These are phyloP conservation scores for Hydropsyche tenuis DNA, from an alignment of 1,140 invertebrate genomes.

Conservation along the genomic window DNA sequence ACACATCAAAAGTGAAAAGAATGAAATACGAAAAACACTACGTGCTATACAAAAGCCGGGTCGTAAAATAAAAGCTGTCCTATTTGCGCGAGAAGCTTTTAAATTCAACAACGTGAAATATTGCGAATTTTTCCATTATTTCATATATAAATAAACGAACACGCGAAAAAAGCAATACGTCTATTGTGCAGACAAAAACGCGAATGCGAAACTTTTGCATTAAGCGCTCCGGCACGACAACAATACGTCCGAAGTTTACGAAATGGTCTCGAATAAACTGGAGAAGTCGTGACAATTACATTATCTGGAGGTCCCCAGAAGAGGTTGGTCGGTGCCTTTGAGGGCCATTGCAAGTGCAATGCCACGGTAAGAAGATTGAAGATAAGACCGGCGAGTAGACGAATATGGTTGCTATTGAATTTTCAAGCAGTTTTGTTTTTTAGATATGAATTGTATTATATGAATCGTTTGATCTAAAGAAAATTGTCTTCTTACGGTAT, in stretches of 20 bases:
- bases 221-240: conserved; percentile 6
- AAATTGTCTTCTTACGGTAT: too few species aligned
- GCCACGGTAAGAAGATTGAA: conserved; percentile 1
- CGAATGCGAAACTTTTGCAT: conserved; percentile 24
- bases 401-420: background rate
- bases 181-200: background rate
- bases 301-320: conserved; percentile 26
- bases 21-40: too few species aligned
- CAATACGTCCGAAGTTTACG: conserved; percentile 23
- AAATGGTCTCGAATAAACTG: conserved; percentile 33
- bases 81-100: too few species aligned
- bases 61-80: too few species aligned
- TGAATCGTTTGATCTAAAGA: too few species aligned
- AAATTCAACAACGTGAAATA: too few species aligned
- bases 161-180: background rate
- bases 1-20: too few species aligned
- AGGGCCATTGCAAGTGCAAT: conserved; percentile 1
- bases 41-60: too few species aligned
- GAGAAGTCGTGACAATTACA: conserved; percentile 33
- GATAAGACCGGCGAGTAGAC: background rate
- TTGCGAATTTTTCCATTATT: too few species aligned
- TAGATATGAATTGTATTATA: too few species aligned
- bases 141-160: too few species aligned
- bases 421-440: too few species aligned
- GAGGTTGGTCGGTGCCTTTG: conserved; percentile 24